Percentiles rank a stretch among this genome's conserved stretches.
phyloP scores from a whole-genome alignment of 2,888 invertebrate genomes.

The Cepaea hortensis region DNA sequence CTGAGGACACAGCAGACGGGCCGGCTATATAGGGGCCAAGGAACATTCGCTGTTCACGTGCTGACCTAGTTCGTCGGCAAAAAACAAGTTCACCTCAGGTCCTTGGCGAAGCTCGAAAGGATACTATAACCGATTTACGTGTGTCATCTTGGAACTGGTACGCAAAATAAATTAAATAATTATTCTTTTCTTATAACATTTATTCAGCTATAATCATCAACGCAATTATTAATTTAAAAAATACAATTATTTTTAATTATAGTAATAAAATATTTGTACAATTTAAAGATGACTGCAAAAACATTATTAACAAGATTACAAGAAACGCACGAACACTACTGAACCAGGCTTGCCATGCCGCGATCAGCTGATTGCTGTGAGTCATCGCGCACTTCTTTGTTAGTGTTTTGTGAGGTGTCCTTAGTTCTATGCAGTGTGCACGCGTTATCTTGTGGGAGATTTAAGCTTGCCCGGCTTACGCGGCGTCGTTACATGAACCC shows the following conservation, averaged over 20 bases:
- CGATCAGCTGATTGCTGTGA: constrained; percentile 47
- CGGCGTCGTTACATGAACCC: background rate
- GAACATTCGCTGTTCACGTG: constrained; percentile 61
- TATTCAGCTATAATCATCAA: too few relatives aligned
- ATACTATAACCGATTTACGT: background rate
- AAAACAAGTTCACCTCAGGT: constrained; percentile 40
- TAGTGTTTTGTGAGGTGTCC: background rate
- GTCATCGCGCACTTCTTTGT: constrained; percentile 5
- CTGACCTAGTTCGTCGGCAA: constrained; percentile 35
- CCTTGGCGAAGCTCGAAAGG: constrained; percentile 33
- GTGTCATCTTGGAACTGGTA: too few relatives aligned
- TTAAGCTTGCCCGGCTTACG: background rate
- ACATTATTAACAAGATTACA: background rate
- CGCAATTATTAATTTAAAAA: background rate
- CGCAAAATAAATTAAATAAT: too few relatives aligned
- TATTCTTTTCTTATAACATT: too few relatives aligned
- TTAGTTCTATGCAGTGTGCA: background rate
- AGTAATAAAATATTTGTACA: background rate
- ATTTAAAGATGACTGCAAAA: background rate
- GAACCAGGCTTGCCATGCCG: constrained; percentile 46
- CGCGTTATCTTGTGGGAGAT: background rate
- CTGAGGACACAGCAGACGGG: background rate
- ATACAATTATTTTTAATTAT: background rate
- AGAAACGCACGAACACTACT: background rate
- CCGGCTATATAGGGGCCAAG: constrained; percentile 50